Evolutionary conservation across 2,888 invertebrate species (phyloP).

Genomic region (Zygogramma bicolorata): DNA sequence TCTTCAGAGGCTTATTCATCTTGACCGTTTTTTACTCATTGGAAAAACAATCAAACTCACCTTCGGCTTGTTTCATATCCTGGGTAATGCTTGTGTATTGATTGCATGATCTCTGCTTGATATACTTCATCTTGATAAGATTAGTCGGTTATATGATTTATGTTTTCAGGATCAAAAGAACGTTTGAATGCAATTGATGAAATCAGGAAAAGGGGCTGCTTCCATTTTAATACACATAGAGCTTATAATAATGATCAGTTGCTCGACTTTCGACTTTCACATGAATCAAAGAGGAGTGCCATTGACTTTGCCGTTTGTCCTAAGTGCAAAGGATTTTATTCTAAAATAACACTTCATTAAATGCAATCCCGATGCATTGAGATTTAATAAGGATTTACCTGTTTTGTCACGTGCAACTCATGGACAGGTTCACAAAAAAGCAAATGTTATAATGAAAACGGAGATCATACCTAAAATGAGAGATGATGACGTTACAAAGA

Average conservation of each 20-base stretch:
- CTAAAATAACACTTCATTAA: conserved; percentile 19
- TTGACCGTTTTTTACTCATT: too few relatives aligned
- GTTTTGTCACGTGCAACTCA: conserved; percentile 2
- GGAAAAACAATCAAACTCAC: too few relatives aligned
- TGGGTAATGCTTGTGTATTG: too few relatives aligned
- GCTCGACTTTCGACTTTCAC: conserved; percentile 3
- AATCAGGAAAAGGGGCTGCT: conserved; percentile 20
- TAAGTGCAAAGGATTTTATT: conserved; percentile 12
- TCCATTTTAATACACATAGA: conserved; percentile 14
- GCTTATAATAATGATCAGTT: conserved; percentile 1
- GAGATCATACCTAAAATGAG: conserved; percentile 9
- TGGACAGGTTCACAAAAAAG: conserved; percentile 18
- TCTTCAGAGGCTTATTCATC: too few relatives aligned
- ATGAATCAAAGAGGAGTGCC: conserved; percentile 6
- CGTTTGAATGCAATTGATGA: background rate
- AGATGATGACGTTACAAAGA: background rate
- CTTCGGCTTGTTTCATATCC: too few relatives aligned
- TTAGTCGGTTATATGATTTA: too few relatives aligned
- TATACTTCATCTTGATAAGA: too few relatives aligned
- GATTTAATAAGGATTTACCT: background rate
- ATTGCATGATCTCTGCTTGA: background rate
- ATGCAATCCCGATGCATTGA: background rate
- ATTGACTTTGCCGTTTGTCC: conserved; percentile 12
- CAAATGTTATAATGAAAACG: background rate
- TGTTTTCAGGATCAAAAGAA: conserved; percentile 9